Percentiles rank a stretch among this genome's conserved stretches.
Evolutionary conservation across 2,888 invertebrate genomes (phyloP).

Genomic region (Drosophila emarginata): DNA sequence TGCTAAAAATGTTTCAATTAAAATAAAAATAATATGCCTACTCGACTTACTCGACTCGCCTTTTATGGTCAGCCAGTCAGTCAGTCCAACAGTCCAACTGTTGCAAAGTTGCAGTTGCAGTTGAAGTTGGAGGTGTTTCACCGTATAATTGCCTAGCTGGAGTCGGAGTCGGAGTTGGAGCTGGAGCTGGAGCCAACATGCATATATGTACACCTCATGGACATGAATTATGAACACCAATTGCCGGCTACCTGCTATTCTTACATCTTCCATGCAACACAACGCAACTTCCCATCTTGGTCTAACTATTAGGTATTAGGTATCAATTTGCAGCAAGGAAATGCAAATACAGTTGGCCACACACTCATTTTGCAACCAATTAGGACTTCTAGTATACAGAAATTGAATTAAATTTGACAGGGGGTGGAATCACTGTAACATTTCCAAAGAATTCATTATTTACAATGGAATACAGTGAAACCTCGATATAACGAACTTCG

Average conservation of each 20-base stretch:
- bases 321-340: conserved; percentile 60
- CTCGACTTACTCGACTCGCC: conserved; percentile 59
- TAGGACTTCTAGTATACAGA: conserved; percentile 17
- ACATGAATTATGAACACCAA: conserved; percentile 67
- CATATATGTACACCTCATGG: conserved; percentile 27
- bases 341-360: conserved; percentile 52
- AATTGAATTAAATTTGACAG: conserved; percentile 17
- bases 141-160: conserved; percentile 63
- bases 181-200: conserved; percentile 34
- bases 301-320: conserved; percentile 62
- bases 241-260: conserved; percentile 36
- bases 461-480: no score
- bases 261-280: conserved; percentile 4
- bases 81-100: conserved; percentile 9
- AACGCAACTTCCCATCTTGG: conserved; percentile 11
- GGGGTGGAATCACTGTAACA: neutral
- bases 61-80: conserved; percentile 55
- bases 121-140: conserved; percentile 48
- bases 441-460: neutral
- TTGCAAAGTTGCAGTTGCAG: conserved; percentile 10
- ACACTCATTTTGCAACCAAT: conserved; percentile 66
- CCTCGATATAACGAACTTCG: no score
- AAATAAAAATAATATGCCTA: conserved; percentile 63
- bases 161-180: conserved; percentile 34
- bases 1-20: conserved; percentile 76